Percentiles rank a stretch among this genome's conserved stretches.
Evolutionary conservation across 1,140 invertebrate genomes (phyloP).

Genomic region (fruit fly (Drosophila melanogaster)): Release_6_plus_ISO1_MT NC_004354.4:12380001-12380500

Average conservation of each 20-base stretch:
- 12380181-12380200: background rate
- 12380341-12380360: constrained; percentile 61
- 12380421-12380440: constrained; percentile 9
- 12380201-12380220: constrained; percentile 14
- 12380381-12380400: constrained; percentile 16
- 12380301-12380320: constrained; percentile 41
- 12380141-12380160: constrained; percentile 84
- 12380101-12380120: constrained; percentile 28
- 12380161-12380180: constrained; percentile 71
- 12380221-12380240: constrained; percentile 84
- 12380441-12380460: constrained; percentile 18
- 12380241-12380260: constrained; percentile 84
- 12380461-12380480: constrained; percentile 60
- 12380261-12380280: constrained; percentile 75
- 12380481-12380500: constrained; percentile 32
- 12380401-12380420: background rate
- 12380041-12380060: constrained; percentile 45
- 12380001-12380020: constrained; percentile 64
- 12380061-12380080: constrained; percentile 22
- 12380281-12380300: constrained; percentile 26
- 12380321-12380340: constrained; percentile 47
- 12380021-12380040: constrained; percentile 71
- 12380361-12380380: constrained; percentile 48
- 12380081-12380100: background rate
- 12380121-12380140: constrained; percentile 73